Base-by-base conservation (phyloP, 64 coral and sea anemone genomes). In the Trachythela sp. region DNA sequence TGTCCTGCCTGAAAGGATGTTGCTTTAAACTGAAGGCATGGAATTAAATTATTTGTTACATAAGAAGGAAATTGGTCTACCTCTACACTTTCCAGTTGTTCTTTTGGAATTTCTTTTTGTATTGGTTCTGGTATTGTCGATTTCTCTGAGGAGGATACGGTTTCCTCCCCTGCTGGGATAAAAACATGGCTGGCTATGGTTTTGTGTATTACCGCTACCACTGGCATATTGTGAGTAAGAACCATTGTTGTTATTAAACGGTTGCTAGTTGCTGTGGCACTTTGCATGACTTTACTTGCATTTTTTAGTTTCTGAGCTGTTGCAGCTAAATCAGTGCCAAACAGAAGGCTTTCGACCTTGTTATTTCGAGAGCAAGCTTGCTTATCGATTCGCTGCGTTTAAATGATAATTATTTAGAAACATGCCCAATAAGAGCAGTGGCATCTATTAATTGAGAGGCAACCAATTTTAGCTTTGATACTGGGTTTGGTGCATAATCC, bases 331-430 rank as follows among this genome's bases (percentile, higher is more conserved):
- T 77, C 71, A 35, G 9, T 77, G 32, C 71, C 71, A 77, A 77
- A 77, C 13, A 77, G 36, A 27, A 77, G 71, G 29, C 26, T 27
- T 15, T 77, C 36, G 4, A 32, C 71, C 26, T 77, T 38, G 17
- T 77, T 77, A 27, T 26, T 36, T 77, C 32, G 3, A 77, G 71
- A 77, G 71, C 71, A 77, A 27, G 71, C 71, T 35, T 77, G 71
- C 31, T 77, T 32, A 77, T 77, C 26, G 11, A 27, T 3, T 77
- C 24, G 2, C 71, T 77, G 36, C 71, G 32, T 77, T 77, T 77
- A 27, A 35, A 77, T 4, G 71, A 77, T 35, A 77, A 7, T 36
- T 77, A 4, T 4, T 77, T 77, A 77, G 32, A 37, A 18, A 36
- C 75, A 39, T 80, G 7, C 0, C 75, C 75, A 2, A 80, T 39